These are phyloP conservation scores for Lethenteron camtschaticum DNA, from an alignment of 2,113 vertebrate species.

Conservation along the genomic window DNA sequence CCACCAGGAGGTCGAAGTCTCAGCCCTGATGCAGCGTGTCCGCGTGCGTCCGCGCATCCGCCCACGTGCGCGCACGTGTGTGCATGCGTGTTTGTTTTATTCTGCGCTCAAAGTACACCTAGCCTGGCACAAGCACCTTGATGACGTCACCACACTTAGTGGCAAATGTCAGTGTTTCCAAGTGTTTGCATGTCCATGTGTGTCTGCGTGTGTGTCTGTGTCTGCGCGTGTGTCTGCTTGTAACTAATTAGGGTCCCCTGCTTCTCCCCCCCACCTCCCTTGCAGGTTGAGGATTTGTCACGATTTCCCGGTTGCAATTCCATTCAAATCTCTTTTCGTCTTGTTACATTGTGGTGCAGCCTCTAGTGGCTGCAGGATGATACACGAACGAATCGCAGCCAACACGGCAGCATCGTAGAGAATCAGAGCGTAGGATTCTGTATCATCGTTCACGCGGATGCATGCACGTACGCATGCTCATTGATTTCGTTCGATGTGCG, in stretches of 20 bases:
- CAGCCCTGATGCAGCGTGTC: background rate
- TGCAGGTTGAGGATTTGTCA: too few species aligned
- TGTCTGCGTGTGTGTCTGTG: conserved; percentile 2
- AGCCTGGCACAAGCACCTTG: background rate
- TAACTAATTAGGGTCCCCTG: background rate
- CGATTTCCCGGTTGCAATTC: too few species aligned
- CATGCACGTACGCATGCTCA: background rate
- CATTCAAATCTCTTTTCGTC: too few species aligned
- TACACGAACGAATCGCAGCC: too few species aligned
- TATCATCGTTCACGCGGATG: background rate
- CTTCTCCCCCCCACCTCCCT: too few species aligned
- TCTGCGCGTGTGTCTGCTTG: background rate
- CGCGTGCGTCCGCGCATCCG: background rate
- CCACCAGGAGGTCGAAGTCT: too few species aligned
- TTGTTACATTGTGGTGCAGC: too few species aligned
- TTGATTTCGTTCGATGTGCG: background rate
- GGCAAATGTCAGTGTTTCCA: background rate
- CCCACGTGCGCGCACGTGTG: background rate
- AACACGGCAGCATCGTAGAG: too few species aligned
- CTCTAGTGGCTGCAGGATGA: too few species aligned
- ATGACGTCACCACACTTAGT: background rate
- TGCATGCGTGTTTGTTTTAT: background rate
- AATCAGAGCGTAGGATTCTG: too few species aligned
- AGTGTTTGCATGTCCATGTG: background rate
- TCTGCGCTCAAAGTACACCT: background rate